Percentiles rank a stretch among this genome's conserved stretches.
These are phyloP conservation scores for Zingel zingel DNA, from an alignment of 2,113 vertebrate genomes.

Conservation along the genomic window DNA sequence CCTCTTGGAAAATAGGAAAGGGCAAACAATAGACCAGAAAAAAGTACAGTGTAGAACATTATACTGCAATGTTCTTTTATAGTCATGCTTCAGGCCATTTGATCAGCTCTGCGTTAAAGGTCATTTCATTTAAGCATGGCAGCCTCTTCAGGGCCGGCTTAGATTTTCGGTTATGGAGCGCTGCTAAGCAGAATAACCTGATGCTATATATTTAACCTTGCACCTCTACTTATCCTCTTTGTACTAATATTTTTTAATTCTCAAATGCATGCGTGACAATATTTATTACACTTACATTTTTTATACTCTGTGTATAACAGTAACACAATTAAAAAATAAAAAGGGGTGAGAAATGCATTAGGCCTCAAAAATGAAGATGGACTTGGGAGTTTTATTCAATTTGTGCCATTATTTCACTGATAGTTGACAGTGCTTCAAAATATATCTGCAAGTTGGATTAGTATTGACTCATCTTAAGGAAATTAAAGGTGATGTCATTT, in stretches of 20 bases:
- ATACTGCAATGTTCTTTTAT: conserved; percentile 72
- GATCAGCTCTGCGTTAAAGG: conserved; percentile 80
- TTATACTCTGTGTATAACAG: conserved; percentile 12
- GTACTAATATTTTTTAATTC: conserved; percentile 33
- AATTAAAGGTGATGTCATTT: conserved; percentile 80
- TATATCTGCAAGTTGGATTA: conserved; percentile 72
- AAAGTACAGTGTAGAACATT: conserved; percentile 76
- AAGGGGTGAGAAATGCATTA: conserved; percentile 27
- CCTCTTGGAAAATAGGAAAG: conserved; percentile 63
- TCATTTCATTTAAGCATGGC: conserved; percentile 75
- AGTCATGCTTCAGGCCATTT: conserved; percentile 72
- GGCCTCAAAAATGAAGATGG: conserved; percentile 50
- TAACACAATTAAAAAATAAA: conserved; percentile 7
- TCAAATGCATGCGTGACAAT: not conserved
- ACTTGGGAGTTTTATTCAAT: conserved; percentile 55
- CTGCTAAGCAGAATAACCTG: conserved; percentile 61
- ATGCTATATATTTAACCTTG: conserved; percentile 49
- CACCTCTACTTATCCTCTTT: conserved; percentile 36
- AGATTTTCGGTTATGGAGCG: conserved; percentile 28
- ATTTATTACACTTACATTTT: not conserved
- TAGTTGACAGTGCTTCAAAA: conserved; percentile 60
- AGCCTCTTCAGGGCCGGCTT: conserved; percentile 53
- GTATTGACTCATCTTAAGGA: conserved; percentile 69
- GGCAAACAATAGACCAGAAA: conserved; percentile 70
- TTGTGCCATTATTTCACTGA: conserved; percentile 52